phyloP scores from a whole-genome alignment of 2,113 vertebrate species.

The Delphinus delphis region DNA sequence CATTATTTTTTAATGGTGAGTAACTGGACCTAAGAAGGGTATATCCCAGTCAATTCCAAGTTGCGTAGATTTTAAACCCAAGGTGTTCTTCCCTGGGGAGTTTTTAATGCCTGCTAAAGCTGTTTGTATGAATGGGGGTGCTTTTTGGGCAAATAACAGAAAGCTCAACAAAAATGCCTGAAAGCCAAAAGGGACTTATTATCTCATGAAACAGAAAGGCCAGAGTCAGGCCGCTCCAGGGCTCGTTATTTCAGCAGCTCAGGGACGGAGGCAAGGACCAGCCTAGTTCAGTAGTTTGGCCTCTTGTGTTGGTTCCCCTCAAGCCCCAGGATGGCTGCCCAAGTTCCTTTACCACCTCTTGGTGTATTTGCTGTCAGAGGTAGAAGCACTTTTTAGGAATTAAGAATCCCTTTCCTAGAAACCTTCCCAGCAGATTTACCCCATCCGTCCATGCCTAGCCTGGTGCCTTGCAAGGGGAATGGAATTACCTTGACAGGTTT shows the following conservation, averaged over 20 bases:
- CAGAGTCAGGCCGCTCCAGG: rapidly evolving
- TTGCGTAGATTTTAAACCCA: not conserved
- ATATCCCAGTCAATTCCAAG: not conserved
- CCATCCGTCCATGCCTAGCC: not conserved
- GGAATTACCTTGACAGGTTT: not conserved
- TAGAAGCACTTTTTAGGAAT: not conserved
- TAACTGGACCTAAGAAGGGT: not conserved
- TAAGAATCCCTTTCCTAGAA: not conserved
- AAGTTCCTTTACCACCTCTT: not conserved
- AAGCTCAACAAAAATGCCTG: not conserved
- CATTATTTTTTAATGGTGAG: constrained; percentile 93
- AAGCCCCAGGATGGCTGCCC: not conserved
- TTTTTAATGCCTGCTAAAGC: not conserved
- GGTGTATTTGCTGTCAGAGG: not conserved
- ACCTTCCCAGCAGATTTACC: not conserved
- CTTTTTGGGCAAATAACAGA: not conserved
- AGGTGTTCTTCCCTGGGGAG: not conserved
- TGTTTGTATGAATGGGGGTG: not conserved
- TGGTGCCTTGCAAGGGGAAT: not conserved
- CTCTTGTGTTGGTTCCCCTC: not conserved
- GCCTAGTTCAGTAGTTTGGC: rapidly evolving
- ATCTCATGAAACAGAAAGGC: not conserved
- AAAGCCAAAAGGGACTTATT: not conserved
- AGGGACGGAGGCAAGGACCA: rapidly evolving
- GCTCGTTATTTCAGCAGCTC: no score